phyloP scores from a whole-genome alignment of 2,113 vertebrate species.

The Oplegnathus fasciatus region DNA sequence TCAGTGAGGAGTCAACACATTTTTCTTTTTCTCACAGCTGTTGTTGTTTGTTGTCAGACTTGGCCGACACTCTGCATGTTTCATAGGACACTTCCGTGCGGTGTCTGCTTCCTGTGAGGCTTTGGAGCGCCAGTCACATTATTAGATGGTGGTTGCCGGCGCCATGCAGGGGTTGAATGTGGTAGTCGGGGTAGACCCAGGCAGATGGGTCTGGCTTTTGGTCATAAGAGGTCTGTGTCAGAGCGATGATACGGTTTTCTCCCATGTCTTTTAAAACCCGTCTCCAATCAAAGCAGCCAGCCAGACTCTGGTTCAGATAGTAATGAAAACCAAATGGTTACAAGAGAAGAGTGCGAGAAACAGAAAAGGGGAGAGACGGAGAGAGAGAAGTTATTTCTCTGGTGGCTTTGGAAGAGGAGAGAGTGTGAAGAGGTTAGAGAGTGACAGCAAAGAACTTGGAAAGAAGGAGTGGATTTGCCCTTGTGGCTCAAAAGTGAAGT shows the following conservation, averaged over 20 bases:
- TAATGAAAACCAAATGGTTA: constrained; percentile 93
- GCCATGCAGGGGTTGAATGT: constrained; percentile 74
- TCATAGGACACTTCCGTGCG: constrained; percentile 68
- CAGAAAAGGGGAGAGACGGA: constrained; percentile 23
- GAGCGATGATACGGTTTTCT: constrained; percentile 89
- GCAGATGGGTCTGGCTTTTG: constrained; percentile 87
- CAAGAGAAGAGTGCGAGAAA: constrained; percentile 78
- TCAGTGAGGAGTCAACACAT: constrained; percentile 55
- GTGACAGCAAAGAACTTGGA: constrained; percentile 29
- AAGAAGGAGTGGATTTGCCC: constrained; percentile 16
- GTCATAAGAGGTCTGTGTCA: constrained; percentile 87
- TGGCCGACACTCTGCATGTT: constrained; percentile 66
- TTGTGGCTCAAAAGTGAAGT: constrained; percentile 16
- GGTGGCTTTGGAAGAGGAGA: constrained; percentile 50
- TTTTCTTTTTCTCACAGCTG: constrained; percentile 64
- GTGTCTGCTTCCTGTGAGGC: constrained; percentile 66
- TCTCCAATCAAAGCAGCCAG: constrained; percentile 81
- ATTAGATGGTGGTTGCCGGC: constrained; percentile 69
- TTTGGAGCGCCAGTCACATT: constrained; percentile 83
- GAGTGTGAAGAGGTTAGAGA: constrained; percentile 53
- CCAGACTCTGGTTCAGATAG: constrained; percentile 84
- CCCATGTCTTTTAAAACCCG: constrained; percentile 56
- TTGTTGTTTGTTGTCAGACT: constrained; percentile 72
- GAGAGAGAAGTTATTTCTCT: constrained; percentile 48
- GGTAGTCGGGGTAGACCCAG: constrained; percentile 85